Evolutionary conservation across 2,888 invertebrate genomes (phyloP), one percentile per base, ranked within the genome.

Genomic region (Dasypogon diadema): DNA sequence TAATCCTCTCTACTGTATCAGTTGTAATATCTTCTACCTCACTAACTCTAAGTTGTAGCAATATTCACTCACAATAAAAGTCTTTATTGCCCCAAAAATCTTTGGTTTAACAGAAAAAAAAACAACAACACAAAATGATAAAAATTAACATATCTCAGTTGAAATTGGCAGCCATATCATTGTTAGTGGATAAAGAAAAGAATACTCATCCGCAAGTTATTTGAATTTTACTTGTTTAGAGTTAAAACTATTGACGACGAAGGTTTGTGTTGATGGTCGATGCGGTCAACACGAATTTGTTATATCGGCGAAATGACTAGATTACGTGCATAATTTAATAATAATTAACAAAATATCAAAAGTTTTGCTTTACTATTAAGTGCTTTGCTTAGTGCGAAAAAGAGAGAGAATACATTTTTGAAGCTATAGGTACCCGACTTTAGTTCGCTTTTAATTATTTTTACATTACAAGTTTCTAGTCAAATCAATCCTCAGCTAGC

Each of bases 91-190:
- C 46, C 46, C 65, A 65, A 46, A 65, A 65, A 65, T 65, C 65
- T 37, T 37, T 22, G 48, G 46, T 65, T 46, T 46, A 46, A 46
- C 22, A 21, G 2, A 51, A 51, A 51, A 6, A 56, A 24, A 12
- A 22, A 65, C 65, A 65, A 65, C n/a, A n/a, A n/a, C n/a, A n/a
- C n/a, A 54, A 16, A 51, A 30, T 34, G 21, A 70, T n/a, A n/a
- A n/a, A n/a, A n/a, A 48, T 34, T 70, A 26, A 70, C 70, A 70
- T 70, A 70, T 70, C 70, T 70, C 18, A 46, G 70, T 70, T 70
- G 70, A 54, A 54, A 70, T 46, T 54, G 70, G 70, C 70, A 70
- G 70, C 70, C 70, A 70, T 70, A 70, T 70, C 70, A 70, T 70
- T 70, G 70, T 51, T 70, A 70, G 54, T 54, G 30, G 51, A 70